Conservation (phyloP, 1,140 invertebrate genomes). For the Drosophila ficusphila region DNA sequence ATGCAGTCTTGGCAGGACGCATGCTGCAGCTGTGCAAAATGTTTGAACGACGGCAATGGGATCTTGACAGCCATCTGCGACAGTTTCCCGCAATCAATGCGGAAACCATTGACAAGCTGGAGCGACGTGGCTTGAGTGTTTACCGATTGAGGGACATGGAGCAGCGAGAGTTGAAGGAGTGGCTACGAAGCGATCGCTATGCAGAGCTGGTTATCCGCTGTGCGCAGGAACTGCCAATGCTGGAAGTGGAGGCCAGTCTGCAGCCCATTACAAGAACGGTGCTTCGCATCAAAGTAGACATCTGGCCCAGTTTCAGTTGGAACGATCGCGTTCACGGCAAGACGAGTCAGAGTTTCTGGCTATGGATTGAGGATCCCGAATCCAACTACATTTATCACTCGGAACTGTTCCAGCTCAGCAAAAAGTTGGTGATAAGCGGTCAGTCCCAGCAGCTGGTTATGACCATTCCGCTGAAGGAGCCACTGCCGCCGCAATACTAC, state of each 20-base stretch:
- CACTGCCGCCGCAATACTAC: constrained; percentile 96
- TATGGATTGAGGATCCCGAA: constrained; percentile 98
- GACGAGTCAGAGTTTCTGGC: constrained; percentile 96
- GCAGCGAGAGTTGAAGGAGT: constrained; percentile 91
- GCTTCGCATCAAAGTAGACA: constrained; percentile 92
- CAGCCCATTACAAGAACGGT: constrained; percentile 98
- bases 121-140: constrained; percentile 89
- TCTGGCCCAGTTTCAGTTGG: constrained; percentile 95
- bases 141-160: constrained; percentile 94
- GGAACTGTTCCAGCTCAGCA: constrained; percentile 94
- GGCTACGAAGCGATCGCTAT: constrained; percentile 91
- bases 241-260: constrained; percentile 93
- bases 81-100: constrained; percentile 93
- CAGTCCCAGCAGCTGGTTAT: constrained; percentile 95
- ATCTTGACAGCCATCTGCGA: constrained; percentile 92
- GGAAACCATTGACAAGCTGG: constrained; percentile 93
- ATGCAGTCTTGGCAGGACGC: constrained; percentile 93
- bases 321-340: constrained; percentile 95
- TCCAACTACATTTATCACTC: constrained; percentile 98
- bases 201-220: constrained; percentile 92
- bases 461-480: constrained; percentile 97
- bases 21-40: constrained; percentile 94
- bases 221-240: constrained; percentile 92
- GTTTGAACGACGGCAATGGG: constrained; percentile 96
- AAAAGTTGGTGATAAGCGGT: constrained; percentile 90